Conservation (phyloP, 92 coral and sea anemone species). For the Nematostella vectensis region DNA sequence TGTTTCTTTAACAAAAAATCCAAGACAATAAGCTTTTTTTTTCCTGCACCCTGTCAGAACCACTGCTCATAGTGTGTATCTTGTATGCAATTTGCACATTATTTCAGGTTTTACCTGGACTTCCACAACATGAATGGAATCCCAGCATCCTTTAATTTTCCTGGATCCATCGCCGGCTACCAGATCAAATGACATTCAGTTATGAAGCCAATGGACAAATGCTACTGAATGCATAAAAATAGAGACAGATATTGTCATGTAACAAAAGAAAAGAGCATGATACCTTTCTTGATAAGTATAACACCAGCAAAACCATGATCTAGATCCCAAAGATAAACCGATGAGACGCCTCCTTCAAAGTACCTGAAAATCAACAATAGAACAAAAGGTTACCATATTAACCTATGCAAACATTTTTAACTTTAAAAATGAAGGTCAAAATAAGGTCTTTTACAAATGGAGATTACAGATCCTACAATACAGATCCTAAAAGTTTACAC, state of each 20-base stretch:
- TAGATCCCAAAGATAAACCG: slow-evolving; percentile 97
- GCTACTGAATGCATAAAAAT: not conserved
- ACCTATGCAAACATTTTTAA: too few species aligned
- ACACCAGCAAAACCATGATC: slow-evolving; percentile 99
- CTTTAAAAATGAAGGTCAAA: too few species aligned
- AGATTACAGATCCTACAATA: too few species aligned
- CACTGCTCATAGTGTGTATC: too few species aligned
- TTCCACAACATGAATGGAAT: slow-evolving; percentile 97
- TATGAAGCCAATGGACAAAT: slow-evolving; percentile 3
- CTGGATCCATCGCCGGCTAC: slow-evolving; percentile 97
- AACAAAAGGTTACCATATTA: not conserved
- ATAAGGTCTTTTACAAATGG: too few species aligned
- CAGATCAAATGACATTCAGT: too few species aligned
- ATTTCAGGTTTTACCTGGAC: slow-evolving; percentile 89
- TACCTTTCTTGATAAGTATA: slow-evolving; percentile 93
- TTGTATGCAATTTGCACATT: too few species aligned
- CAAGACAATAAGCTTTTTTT: too few species aligned
- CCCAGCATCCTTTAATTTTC: slow-evolving; percentile 99
- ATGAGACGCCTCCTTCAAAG: slow-evolving; percentile 95
- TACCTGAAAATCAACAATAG: slow-evolving; percentile 49
- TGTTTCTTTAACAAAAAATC: too few species aligned
- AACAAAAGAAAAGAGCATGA: not conserved
- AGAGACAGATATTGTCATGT: not conserved
- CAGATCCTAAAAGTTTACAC: too few species aligned
- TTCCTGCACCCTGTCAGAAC: too few species aligned